Evolutionary conservation across 2,888 invertebrate species (phyloP), one percentile per base, ranked within the genome.

Genomic region (Nephrotoma guestfalica): DNA sequence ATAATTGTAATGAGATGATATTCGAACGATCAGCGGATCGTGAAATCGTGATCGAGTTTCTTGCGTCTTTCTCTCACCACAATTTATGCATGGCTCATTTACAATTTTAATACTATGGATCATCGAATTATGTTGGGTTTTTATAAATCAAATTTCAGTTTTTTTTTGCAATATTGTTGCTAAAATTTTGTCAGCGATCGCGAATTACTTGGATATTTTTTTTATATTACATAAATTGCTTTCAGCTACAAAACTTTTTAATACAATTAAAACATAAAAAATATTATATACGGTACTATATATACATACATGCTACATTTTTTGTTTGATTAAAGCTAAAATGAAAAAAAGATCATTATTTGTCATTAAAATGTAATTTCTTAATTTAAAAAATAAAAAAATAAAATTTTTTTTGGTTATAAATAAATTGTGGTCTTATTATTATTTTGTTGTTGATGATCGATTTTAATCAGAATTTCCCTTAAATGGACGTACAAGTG

Each of bases 281-380:
- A 71, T 43, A 43, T 43, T 43, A 43, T 43, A 43, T 43, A 43
- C 11, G 11, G 6, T 9, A 9, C 6, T 43, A 43, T 43, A 51
- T 15, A 15, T 51, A 51, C 15, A 15, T 18, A 71, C 71, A 71
- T 71, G 71, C 71, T 71, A 71, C 71, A 84, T 84, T 84, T 83
- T 42, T 41, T 84, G 42, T 84, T 84, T 84, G 84, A 84, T 84
- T 41, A 84, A 84, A 41, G 41, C 42, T 42, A 41, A 13, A 84
- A 84, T 6, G 41, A 84, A 41, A 84, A 41, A 41, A 41, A 41
- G 84, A 41, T 86, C 86, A 86, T 86, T 86, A 86, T 86, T 86
- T 86, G 86, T 51, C 86, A 86, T 86, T 86, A 86, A 86, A 86
- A 86, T 45, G 86, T 86, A 86, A 86, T 86, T 86, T 86, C 86